Evolutionary conservation across 2,888 invertebrate genomes (phyloP), one percentile per base, ranked within the genome.

Genomic region (Celastrina argiolus): DNA sequence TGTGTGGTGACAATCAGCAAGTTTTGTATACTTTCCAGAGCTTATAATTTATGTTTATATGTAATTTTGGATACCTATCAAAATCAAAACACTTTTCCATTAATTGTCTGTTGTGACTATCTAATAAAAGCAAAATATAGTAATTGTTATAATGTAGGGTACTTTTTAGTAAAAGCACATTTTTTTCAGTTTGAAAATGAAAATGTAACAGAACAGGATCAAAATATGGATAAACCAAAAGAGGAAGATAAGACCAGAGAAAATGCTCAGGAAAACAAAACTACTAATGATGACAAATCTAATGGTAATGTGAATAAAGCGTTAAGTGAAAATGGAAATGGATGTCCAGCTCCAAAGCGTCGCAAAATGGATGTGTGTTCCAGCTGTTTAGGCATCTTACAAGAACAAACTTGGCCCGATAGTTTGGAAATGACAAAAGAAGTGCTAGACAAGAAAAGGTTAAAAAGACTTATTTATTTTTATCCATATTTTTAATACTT

Each of bases 321-420:
- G 18, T 56, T 42, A 0, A n/a, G 34, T 34, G 59, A 59, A 18
- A 18, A 36, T 36, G 61, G 26, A 16, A 61, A 39, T 36, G 39
- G 56, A 8, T 68, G 76, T 0, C 82, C 83, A 0, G 74, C 79
- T 2, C 67, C 74, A 34, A 94, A 93, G 76, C 87, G 86, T 69
- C 75, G 81, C 6, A 93, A 93, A 69, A 70, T 78, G 0, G 88
- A 86, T 71, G 83, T 93, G 0, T 97, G 97, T 75, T 81, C 92
- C 0, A 92, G 93, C 64, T 97, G 97, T 77, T 83, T 97, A 6
- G 96, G 95, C 0, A 84, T 97, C 6, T 91, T 97, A 65, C 94
- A 95, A 75, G 87, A 92, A 66, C 81, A 86, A 18, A 87, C 91
- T 41, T 94, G 95, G 84, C 82, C 89, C 3, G 83, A 89, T 28